phyloP scores from a whole-genome alignment of 2,797 vertebrate genomes.

The Falco naumanni region DNA sequence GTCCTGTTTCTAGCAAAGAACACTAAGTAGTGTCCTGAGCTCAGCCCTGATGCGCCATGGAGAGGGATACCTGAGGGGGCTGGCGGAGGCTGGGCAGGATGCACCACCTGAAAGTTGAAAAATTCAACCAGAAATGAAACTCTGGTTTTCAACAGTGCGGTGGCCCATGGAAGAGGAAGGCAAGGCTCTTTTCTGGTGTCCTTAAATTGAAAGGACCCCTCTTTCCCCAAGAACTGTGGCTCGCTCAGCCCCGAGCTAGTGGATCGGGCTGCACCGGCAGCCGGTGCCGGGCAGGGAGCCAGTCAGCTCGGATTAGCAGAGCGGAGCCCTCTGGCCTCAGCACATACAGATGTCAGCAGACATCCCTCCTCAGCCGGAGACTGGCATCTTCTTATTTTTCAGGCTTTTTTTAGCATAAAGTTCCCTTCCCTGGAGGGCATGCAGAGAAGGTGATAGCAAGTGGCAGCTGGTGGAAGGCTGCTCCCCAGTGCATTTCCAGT shows the following conservation, averaged over 20 bases:
- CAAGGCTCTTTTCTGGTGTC: neutral
- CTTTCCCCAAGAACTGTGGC: neutral
- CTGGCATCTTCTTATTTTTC: neutral
- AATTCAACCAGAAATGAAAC: slow-evolving; percentile 37
- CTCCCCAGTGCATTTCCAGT: neutral
- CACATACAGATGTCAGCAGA: neutral
- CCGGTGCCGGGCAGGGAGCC: neutral
- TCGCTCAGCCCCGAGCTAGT: neutral
- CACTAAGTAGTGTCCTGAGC: neutral
- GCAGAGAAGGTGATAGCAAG: slow-evolving; percentile 6
- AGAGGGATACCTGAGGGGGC: neutral
- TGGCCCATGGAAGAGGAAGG: neutral
- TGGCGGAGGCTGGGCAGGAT: neutral
- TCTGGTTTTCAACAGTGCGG: neutral
- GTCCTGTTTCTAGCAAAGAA: neutral
- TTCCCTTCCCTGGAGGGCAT: neutral
- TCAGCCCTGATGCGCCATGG: neutral
- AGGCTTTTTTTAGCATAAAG: slow-evolving; percentile 8
- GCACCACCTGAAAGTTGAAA: neutral
- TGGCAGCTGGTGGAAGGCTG: slow-evolving; percentile 31
- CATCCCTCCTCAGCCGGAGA: neutral
- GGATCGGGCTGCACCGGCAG: neutral
- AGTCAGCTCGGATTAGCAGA: slow-evolving; percentile 40
- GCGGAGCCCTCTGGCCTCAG: neutral
- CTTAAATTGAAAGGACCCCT: neutral